Evolutionary conservation across 2,113 vertebrate species (phyloP).

Genomic region (Pitta sordida): DNA sequence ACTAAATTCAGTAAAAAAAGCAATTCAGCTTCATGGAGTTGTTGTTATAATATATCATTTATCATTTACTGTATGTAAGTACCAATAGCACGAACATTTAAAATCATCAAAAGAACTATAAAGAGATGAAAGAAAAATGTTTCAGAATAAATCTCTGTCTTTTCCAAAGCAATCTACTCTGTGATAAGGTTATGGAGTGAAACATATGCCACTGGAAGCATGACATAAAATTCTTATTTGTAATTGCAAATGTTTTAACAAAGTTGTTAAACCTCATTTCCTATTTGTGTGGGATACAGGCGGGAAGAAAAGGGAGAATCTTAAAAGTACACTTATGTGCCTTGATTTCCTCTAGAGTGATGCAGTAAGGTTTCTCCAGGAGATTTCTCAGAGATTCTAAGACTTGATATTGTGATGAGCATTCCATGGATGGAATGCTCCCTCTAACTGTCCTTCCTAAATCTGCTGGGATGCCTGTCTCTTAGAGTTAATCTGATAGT

Average conservation of each 20-base stretch:
- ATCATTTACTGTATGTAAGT: constrained; percentile 67
- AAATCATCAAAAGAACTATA: constrained; percentile 63
- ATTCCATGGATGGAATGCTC: background rate
- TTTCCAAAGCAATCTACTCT: background rate
- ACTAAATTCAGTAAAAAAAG: constrained; percentile 56
- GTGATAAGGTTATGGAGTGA: constrained; percentile 34
- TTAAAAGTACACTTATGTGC: background rate
- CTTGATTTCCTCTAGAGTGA: background rate
- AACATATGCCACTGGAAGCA: background rate
- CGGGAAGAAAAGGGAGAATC: background rate
- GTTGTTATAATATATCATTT: constrained; percentile 66
- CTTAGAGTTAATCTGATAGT: background rate
- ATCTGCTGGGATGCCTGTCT: background rate
- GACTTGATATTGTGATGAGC: background rate
- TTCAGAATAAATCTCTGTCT: constrained; percentile 60
- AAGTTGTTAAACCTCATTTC: constrained; percentile 39
- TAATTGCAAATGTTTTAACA: background rate
- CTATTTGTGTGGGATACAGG: background rate
- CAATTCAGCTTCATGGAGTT: constrained; percentile 59
- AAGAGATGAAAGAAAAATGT: constrained; percentile 60
- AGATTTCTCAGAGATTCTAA: background rate
- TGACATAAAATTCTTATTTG: constrained; percentile 25
- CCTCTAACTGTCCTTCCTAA: background rate
- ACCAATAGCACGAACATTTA: constrained; percentile 63
- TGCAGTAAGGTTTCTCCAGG: background rate